Percentiles rank a stretch among this genome's conserved stretches.
These are phyloP conservation scores for Falcunculus frontatus DNA, from an alignment of 2,113 vertebrate genomes.

Conservation along the genomic window DNA sequence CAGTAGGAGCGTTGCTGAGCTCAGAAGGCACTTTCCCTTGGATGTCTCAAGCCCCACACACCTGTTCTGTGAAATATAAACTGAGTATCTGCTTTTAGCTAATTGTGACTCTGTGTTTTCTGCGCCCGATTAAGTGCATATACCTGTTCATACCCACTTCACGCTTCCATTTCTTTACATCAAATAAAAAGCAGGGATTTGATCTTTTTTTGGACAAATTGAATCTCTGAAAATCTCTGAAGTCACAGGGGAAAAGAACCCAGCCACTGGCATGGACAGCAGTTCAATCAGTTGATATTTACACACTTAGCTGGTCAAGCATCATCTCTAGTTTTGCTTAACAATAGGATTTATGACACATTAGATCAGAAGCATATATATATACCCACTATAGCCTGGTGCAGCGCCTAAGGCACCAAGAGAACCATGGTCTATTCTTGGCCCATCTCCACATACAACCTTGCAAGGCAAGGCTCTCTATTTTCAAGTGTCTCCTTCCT, in stretches of 20 bases:
- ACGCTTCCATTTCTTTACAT: not conserved
- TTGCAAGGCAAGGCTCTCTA: not conserved
- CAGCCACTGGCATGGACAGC: not conserved
- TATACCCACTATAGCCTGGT: not conserved
- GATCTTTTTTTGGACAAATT: fast-evolving
- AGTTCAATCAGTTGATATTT: not conserved
- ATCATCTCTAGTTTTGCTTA: not conserved
- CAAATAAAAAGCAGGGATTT: not conserved
- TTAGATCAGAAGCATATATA: not conserved
- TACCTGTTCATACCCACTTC: not conserved
- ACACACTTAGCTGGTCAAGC: not conserved
- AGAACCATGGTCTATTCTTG: not conserved
- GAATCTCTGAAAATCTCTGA: not conserved
- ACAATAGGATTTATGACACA: not conserved
- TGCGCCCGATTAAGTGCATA: not conserved
- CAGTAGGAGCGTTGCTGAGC: not conserved
- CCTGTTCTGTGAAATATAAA: not conserved
- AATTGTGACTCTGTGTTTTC: not conserved
- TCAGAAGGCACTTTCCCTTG: not conserved
- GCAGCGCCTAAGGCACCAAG: not conserved
- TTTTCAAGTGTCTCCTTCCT: not conserved
- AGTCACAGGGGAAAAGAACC: not conserved
- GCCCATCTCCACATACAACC: not conserved
- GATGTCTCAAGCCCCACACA: not conserved
- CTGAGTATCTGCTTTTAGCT: not conserved